Evolutionary conservation across 2,797 vertebrate species (phyloP).

Genomic region (Cirrhinus molitorella): DNA sequence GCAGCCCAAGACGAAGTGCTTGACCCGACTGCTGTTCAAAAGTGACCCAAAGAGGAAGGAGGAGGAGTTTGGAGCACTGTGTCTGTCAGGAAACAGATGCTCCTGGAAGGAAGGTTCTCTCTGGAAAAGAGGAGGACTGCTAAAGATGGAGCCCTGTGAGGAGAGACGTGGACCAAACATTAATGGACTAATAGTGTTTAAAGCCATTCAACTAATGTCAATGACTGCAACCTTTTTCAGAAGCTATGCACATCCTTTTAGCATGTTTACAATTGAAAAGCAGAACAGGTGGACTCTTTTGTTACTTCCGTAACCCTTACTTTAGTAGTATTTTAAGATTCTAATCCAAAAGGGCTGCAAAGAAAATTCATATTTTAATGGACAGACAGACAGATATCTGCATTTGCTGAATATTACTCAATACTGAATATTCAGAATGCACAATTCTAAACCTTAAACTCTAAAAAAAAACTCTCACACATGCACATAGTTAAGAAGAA

Average conservation of each 20-base stretch:
- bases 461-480: constrained; percentile 75
- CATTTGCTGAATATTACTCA: not conserved
- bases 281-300: not conserved
- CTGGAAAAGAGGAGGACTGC: constrained; percentile 92
- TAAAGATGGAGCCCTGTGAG: constrained; percentile 99
- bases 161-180: constrained; percentile 68
- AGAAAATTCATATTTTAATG: not conserved
- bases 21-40: constrained; percentile 91
- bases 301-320: not conserved
- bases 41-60: constrained; percentile 92
- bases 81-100: constrained; percentile 85
- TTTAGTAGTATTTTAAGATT: not conserved
- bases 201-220: too few relatives aligned
- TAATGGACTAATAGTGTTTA: not conserved
- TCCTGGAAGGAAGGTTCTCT: constrained; percentile 89
- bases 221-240: too few relatives aligned
- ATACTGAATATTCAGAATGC: too few relatives aligned
- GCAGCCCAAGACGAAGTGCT: constrained; percentile 84
- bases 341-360: not conserved
- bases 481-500: constrained; percentile 77
- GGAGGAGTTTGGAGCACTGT: constrained; percentile 87
- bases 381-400: not conserved
- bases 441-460: too few relatives aligned
- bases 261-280: too few relatives aligned
- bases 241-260: too few relatives aligned